Evolutionary conservation across 2,888 invertebrate species (phyloP).

Genomic region (Aporophyla nigra): DNA sequence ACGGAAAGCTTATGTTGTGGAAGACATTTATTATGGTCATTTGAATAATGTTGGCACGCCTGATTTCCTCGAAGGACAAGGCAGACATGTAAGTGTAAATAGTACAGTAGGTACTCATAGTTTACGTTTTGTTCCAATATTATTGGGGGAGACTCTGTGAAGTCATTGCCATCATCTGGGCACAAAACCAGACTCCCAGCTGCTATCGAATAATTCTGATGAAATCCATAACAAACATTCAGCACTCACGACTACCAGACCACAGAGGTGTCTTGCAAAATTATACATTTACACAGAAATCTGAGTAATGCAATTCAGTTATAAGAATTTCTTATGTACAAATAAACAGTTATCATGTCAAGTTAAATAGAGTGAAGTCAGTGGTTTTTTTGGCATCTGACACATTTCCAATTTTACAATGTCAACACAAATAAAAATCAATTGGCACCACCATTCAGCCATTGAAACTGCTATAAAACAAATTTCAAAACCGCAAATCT

Average conservation of each 20-base stretch:
- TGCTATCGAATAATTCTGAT: background rate
- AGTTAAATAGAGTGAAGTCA: background rate
- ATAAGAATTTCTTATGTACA: background rate
- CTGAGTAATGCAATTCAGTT: background rate
- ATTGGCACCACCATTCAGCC: constrained; percentile 41
- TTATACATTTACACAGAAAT: background rate
- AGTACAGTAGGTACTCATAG: background rate
- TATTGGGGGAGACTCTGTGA: background rate
- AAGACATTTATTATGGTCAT: constrained; percentile 14
- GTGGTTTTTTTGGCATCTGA: constrained; percentile 18
- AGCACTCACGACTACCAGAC: no score
- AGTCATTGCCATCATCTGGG: background rate
- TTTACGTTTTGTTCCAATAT: no score
- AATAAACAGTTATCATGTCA: constrained; percentile 6
- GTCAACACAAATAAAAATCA: constrained; percentile 47
- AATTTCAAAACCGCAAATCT: constrained; percentile 36
- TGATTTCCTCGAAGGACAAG: no score
- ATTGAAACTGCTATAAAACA: constrained; percentile 47
- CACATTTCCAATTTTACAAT: constrained; percentile 30
- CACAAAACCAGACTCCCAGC: background rate
- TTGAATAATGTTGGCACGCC: background rate
- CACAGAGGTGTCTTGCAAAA: background rate
- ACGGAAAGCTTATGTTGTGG: constrained; percentile 28
- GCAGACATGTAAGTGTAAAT: background rate
- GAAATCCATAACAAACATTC: background rate